phyloP scores from a whole-genome alignment of 2,888 invertebrate genomes.

The Macropis europaea region DNA sequence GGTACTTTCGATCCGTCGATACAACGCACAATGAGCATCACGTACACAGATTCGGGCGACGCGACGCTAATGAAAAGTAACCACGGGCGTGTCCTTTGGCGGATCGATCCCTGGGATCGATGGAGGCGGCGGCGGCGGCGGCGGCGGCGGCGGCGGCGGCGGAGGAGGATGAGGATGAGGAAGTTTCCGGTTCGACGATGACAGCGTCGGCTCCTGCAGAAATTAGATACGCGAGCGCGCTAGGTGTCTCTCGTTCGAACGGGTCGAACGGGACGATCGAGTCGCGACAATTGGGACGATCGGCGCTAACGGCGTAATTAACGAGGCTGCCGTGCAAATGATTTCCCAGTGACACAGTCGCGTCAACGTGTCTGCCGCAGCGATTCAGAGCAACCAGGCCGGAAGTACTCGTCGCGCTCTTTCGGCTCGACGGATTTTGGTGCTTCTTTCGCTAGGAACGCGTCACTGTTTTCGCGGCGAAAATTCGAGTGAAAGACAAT shows the following conservation, averaged over 20 bases:
- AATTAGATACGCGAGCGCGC: slow-evolving; percentile 26
- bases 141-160: too few species aligned
- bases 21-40: slow-evolving; percentile 11
- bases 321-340: slow-evolving; percentile 47
- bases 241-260: slow-evolving; percentile 23
- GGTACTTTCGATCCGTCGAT: slow-evolving; percentile 4
- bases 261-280: slow-evolving; percentile 34
- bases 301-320: slow-evolving; percentile 52
- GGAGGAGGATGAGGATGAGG: too few species aligned
- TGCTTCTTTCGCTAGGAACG: neutral
- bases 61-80: neutral
- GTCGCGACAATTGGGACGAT: slow-evolving; percentile 54
- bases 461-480: slow-evolving; percentile 20
- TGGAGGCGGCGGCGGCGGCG: neutral
- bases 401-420: neutral
- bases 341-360: slow-evolving; percentile 53
- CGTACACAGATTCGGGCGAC: neutral
- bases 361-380: slow-evolving; percentile 50
- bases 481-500: slow-evolving; percentile 7
- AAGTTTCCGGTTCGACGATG: slow-evolving; percentile 24
- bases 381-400: slow-evolving; percentile 15
- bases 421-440: neutral
- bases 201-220: slow-evolving; percentile 29
- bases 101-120: neutral
- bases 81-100: neutral